Conservation (phyloP, 2,888 invertebrate genomes). For the Tricholauxania praeusta region DNA sequence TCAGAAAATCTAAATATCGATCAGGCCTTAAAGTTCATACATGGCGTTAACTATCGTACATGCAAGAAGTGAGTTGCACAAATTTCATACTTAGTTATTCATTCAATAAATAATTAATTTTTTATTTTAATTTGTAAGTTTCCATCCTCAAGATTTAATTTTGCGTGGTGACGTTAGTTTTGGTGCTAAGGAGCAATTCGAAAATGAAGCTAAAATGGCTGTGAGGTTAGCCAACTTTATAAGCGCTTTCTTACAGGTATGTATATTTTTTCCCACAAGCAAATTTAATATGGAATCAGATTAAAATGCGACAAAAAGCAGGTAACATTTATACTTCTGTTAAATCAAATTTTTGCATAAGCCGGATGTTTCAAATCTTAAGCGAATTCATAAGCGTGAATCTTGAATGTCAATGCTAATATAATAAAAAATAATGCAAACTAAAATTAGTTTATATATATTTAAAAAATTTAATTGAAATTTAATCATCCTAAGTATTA, state of each 20-base stretch:
- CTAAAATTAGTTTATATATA: not conserved
- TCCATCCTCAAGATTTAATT: conserved; percentile 78
- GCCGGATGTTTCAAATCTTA: not conserved
- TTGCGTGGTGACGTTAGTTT: conserved; percentile 89
- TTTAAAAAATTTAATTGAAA: not conserved
- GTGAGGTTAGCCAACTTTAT: conserved; percentile 96
- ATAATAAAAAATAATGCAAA: not conserved
- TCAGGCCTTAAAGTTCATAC: conserved; percentile 81
- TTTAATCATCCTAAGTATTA: too few species aligned
- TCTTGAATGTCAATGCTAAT: not conserved
- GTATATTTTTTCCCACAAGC: not conserved
- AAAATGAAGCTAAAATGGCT: conserved; percentile 97
- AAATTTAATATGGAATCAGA: too few species aligned
- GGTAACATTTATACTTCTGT: too few species aligned
- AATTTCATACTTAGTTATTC: not conserved
- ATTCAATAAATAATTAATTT: conserved; percentile 29
- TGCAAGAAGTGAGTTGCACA: conserved; percentile 67
- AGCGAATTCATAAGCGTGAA: conserved; percentile 29
- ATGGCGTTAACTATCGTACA: conserved; percentile 73
- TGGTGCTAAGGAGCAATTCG: conserved; percentile 89
- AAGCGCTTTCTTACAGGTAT: conserved; percentile 90
- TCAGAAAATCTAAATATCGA: conserved; percentile 80
- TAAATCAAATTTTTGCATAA: not conserved
- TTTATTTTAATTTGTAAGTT: conserved; percentile 68
- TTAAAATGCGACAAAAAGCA: too few species aligned